Evolutionary conservation across 2,888 invertebrate species (phyloP).

Genomic region (Oscheius sp.): DNA sequence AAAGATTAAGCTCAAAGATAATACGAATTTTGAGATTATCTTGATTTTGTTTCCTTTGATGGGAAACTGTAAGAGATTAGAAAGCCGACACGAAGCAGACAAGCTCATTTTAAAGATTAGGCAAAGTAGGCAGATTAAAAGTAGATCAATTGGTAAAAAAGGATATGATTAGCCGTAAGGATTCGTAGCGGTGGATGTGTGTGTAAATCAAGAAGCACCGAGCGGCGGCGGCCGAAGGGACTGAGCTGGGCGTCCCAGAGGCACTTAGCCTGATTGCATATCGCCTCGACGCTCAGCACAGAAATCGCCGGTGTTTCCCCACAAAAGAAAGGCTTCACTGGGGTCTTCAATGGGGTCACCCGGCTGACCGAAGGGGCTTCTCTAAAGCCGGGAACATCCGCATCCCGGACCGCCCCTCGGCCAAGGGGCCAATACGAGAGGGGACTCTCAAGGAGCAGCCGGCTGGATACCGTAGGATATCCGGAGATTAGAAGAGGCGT

Average conservation of each 20-base stretch:
- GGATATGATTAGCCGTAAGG: background rate
- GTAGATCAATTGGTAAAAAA: background rate
- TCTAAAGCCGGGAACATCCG: slow-evolving; percentile 3
- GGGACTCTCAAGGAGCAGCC: slow-evolving; percentile 16
- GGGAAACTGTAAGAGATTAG: no score
- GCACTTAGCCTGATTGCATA: slow-evolving; percentile 34
- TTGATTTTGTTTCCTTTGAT: no score
- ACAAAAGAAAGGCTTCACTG: slow-evolving; percentile 5
- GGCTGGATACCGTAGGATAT: slow-evolving; percentile 23
- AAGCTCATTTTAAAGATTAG: background rate
- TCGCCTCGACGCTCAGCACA: background rate
- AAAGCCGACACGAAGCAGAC: no score
- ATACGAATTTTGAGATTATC: no score
- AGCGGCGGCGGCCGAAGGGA: slow-evolving; percentile 6
- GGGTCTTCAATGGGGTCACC: slow-evolving; percentile 25
- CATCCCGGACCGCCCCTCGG: slow-evolving; percentile 19
- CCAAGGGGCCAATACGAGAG: slow-evolving; percentile 21
- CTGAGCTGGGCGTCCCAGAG: slow-evolving; percentile 7
- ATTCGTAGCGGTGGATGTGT: background rate
- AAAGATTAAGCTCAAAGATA: no score
- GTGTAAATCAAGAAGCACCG: background rate
- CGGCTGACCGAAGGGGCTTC: slow-evolving; percentile 37
- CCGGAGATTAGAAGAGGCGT: background rate
- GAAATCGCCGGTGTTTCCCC: no score
- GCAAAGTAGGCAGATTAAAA: background rate